Evolutionary conservation across 2,113 vertebrate species (phyloP), one percentile per base, ranked within the genome.

Genomic region (human): DNA sequence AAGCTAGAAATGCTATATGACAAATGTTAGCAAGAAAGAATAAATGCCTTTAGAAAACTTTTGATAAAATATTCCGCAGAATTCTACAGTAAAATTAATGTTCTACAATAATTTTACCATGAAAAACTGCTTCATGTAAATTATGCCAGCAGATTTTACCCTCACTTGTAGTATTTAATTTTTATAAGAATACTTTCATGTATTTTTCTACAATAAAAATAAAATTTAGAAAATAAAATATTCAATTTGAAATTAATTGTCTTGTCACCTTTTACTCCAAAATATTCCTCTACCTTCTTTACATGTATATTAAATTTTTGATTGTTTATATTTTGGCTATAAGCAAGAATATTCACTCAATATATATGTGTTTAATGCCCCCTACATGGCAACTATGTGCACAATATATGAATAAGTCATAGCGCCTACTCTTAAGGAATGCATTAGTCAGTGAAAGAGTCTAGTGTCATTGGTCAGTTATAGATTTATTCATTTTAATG

Each of bases 171-270:
- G 23, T 23, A 83, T 78, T 90, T 93, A 40, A 45, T 50, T 78
- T 68, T 55, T 91, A 18, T 82, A 83, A 88, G 73, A 91, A 93
- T 4, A 75, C 3, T 64, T 90, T 57, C 2, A 89, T 45, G 22
- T n/a, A 55, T 90, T 88, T 79, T 80, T 87, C 45, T 35, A 45
- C 59, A 48, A 93, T 79, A 83, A 83, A 73, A 95, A 43, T 70
- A 89, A 97, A 90, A 38, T 83, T 64, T 50, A 90, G 18, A 93
- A 96, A 93, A 81, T 35, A 92, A 92, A 94, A 55, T 79, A 81
- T 1, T 11, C 35, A 82, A 79, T 57, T 45, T 78, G 48, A 90
- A 90, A 27, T 81, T 66, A 55, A 90, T 61, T 88, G 8, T 80
- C 25, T 84, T 25, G 13, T 79, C 35, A 96, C 2, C 27, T 79